Base-by-base conservation (phyloP, 2,888 invertebrate genomes). In the Andrena chrysosceles region DNA sequence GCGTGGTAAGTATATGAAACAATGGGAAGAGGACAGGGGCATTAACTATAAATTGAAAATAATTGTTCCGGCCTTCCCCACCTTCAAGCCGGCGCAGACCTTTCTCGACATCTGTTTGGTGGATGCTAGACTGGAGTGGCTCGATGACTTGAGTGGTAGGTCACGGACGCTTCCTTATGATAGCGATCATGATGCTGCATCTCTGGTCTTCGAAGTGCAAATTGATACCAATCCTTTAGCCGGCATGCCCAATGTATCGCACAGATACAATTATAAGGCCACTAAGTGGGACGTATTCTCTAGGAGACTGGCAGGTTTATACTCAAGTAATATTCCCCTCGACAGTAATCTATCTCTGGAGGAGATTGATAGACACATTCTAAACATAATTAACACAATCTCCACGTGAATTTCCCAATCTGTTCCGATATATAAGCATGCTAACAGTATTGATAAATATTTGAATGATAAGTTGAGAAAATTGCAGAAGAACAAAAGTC, bases 101-200 rank as follows among this genome's bases (percentile, higher is more conserved):
- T 74, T 2, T 7, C 31, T 66, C 0, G 66, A 67, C 16, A 20
- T 59, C 20, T 54, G 73, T 7, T 26, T 73, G 16, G 20, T 3
- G 0, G 72, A 73, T 35, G 1, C 23, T 1, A 49, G 72, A 33
- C 0, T 73, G 6, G 2, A n/a, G 0, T 2, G 54, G 8, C 0
- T 7, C 0, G 26, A 63, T 49, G 48, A 0, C 0, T 3, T 4
- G 2, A 33, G 16, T 3, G 54, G 20, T 8, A 49, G 33, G 23
- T 23, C 52, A n/a, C 13, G 16, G 0, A 66, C 66, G 1, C 64
- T 59, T 10, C 56, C 54, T 0, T 66, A 54, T 0, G 73, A 73
- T 29, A 66, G 73, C 6, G 73, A 73, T 13, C 66, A 73, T 29
- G 0, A 2, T 3, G 73, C 73, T 6, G 7, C 63, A 13, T 23